Conservation (phyloP, 2,113 vertebrate species). For the Micronycteris hirsuta region DNA sequence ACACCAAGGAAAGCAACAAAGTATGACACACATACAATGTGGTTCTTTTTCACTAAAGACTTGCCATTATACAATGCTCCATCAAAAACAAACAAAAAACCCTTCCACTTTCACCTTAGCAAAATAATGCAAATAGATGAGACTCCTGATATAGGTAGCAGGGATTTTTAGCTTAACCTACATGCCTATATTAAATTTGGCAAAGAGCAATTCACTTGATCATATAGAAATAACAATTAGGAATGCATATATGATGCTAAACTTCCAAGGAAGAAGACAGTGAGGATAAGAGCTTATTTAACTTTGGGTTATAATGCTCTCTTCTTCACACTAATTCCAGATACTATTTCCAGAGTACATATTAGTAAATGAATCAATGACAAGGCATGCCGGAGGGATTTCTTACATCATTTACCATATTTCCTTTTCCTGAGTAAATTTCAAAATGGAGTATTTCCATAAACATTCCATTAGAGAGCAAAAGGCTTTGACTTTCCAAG, state of each 20-base stretch:
- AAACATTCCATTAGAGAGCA: conserved; percentile 74
- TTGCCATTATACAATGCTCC: not conserved
- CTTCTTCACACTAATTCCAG: conserved; percentile 32
- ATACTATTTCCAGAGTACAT: conserved; percentile 50
- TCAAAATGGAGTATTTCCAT: conserved; percentile 70
- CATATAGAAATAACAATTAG: not conserved
- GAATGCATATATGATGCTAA: not conserved
- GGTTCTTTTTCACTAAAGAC: not conserved
- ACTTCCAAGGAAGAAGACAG: conserved; percentile 2
- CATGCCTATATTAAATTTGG: conserved; percentile 1
- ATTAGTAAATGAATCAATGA: conserved; percentile 55
- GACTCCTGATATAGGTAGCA: not conserved
- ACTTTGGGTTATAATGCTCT: conserved; percentile 42
- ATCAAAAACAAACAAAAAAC: not conserved
- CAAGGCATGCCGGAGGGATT: conserved; percentile 60
- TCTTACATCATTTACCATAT: conserved; percentile 63
- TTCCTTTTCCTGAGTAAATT: conserved; percentile 69
- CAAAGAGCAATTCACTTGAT: conserved; percentile 18
- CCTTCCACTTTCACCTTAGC: not conserved
- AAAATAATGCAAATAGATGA: not conserved
- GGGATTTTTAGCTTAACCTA: not conserved
- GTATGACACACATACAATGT: not conserved
- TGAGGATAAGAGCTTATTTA: conserved; percentile 25
- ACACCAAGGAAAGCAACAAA: conserved; percentile 3
- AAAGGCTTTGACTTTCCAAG: conserved; percentile 73